Evolutionary conservation across 2,888 invertebrate genomes (phyloP).

Genomic region (Hymenopus coronatus): DNA sequence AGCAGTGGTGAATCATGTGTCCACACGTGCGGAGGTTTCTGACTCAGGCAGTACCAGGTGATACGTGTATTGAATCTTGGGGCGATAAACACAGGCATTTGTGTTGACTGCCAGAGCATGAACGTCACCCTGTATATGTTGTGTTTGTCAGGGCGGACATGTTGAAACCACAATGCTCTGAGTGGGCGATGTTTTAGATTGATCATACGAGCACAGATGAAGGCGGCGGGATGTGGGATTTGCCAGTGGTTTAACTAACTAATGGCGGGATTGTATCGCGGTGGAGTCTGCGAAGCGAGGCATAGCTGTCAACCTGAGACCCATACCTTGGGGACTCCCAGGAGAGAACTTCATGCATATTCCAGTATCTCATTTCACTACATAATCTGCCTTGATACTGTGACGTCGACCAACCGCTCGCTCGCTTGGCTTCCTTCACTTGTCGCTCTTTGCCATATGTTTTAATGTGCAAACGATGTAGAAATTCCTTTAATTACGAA

Average conservation of each 20-base stretch:
- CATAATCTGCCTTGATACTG: slow-evolving; percentile 19
- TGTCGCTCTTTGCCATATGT: not conserved
- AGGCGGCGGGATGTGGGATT: not conserved
- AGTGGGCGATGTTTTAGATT: too few species aligned
- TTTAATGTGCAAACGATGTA: not conserved
- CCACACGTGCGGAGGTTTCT: too few species aligned
- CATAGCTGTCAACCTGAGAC: slow-evolving; percentile 2
- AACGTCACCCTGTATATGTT: too few species aligned
- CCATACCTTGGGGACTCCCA: slow-evolving; percentile 7
- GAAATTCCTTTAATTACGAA: not conserved
- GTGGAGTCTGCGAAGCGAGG: not conserved
- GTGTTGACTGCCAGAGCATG: too few species aligned
- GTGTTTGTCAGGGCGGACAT: too few species aligned
- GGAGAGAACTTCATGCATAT: slow-evolving; percentile 17
- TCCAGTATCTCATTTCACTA: slow-evolving; percentile 23
- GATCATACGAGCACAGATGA: not conserved
- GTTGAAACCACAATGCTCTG: too few species aligned
- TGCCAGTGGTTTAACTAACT: not conserved
- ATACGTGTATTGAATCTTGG: too few species aligned
- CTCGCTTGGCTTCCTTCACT: not conserved
- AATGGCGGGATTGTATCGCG: not conserved
- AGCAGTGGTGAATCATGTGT: too few species aligned
- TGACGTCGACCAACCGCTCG: not conserved
- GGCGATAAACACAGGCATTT: too few species aligned
- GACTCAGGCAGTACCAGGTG: too few species aligned